A percentile compares a stretch with the other conserved stretches of the same genome.
Conservation (phyloP, 2,113 vertebrate genomes). For the Stomatorhinus ivindoensis region DNA sequence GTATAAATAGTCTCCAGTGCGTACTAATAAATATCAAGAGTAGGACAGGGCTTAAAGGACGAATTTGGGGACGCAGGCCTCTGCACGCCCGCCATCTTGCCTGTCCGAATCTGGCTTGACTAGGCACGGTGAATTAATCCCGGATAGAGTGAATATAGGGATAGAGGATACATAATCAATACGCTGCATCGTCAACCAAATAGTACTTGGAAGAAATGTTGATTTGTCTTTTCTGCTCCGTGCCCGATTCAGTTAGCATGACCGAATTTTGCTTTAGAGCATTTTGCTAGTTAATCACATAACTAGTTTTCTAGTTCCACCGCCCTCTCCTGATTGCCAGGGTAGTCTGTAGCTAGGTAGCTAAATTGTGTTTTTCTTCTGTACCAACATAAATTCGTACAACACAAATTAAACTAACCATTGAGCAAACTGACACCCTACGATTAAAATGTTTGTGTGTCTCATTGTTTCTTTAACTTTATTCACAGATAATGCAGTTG, state of each 20-base stretch:
- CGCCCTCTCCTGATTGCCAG: background rate
- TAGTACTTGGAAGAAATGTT: background rate
- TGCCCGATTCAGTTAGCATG: background rate
- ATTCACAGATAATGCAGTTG: background rate
- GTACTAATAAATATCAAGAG: conserved; percentile 20
- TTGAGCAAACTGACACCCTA: background rate
- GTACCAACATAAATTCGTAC: background rate
- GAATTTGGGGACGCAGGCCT: conserved; percentile 26
- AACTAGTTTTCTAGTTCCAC: background rate
- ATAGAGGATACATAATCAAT: conserved; percentile 64
- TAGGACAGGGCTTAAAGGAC: conserved; percentile 31
- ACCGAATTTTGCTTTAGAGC: background rate
- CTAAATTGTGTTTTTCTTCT: background rate
- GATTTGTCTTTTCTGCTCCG: background rate
- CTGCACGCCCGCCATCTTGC: conserved; percentile 55
- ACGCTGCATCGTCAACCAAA: conserved; percentile 51
- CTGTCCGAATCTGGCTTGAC: conserved; percentile 26
- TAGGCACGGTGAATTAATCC: conserved; percentile 69
- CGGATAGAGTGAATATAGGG: conserved; percentile 57
- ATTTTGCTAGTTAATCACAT: background rate
- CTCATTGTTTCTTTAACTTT: background rate
- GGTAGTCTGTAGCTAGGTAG: conserved; percentile 6
- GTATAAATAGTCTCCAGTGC: background rate
- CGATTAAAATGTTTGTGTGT: background rate
- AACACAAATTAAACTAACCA: background rate